phyloP scores from a whole-genome alignment of 2,888 invertebrate species.

The Deilephila porcellus region DNA sequence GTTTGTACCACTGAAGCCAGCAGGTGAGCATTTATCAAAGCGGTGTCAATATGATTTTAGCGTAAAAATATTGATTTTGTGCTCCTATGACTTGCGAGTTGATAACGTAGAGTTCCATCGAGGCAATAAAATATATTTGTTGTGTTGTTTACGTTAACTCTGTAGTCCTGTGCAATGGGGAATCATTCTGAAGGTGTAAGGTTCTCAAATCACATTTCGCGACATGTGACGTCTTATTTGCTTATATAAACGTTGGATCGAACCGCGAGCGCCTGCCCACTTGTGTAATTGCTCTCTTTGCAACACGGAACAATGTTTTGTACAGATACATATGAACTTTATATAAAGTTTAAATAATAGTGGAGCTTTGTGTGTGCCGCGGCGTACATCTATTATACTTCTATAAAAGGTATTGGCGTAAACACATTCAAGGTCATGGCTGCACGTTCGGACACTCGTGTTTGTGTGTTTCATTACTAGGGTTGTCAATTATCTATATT shows the following conservation, averaged over 20 bases:
- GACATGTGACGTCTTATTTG: slow-evolving; percentile 59
- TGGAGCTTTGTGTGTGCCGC: background rate
- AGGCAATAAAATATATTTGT: background rate
- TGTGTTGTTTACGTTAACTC: background rate
- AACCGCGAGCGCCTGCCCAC: slow-evolving; percentile 35
- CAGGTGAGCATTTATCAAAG: slow-evolving; percentile 65
- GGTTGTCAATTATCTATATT: background rate
- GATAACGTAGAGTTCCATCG: background rate
- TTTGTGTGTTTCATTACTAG: slow-evolving; percentile 16
- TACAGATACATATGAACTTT: slow-evolving; percentile 24
- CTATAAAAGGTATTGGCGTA: slow-evolving; percentile 19
- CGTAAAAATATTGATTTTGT: slow-evolving; percentile 60
- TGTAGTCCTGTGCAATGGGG: background rate
- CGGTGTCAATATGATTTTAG: slow-evolving; percentile 40
- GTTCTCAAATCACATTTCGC: slow-evolving; percentile 47
- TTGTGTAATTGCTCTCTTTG: slow-evolving; percentile 48
- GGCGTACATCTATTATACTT: background rate
- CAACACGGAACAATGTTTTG: slow-evolving; percentile 28
- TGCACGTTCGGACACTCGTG: slow-evolving; percentile 24
- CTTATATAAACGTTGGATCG: slow-evolving; percentile 53
- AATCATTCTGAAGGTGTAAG: background rate
- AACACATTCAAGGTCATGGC: slow-evolving; percentile 28
- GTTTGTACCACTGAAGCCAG: slow-evolving; percentile 84
- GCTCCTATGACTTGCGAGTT: background rate
- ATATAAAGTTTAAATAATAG: slow-evolving; percentile 25